Percentiles rank a stretch among this genome's conserved stretches.
Evolutionary conservation across 2,888 invertebrate genomes (phyloP).

Genomic region (Liposcelis brunnea): DNA sequence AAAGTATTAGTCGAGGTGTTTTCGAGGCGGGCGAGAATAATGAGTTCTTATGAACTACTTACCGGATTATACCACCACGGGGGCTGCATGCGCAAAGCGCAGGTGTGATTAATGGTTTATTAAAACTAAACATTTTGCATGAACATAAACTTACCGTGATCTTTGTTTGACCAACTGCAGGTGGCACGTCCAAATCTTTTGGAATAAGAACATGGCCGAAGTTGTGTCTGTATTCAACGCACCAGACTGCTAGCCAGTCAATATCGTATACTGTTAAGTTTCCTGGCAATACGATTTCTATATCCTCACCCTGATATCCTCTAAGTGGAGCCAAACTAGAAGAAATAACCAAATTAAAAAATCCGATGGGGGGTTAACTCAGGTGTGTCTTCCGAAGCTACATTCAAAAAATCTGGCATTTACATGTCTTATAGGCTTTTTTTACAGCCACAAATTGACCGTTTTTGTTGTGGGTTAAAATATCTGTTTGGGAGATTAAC

Average conservation of each 20-base stretch:
- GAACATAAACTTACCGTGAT: constrained; percentile 54
- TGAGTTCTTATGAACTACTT: constrained; percentile 35
- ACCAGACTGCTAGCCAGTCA: constrained; percentile 85
- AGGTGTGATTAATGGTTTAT: constrained; percentile 15
- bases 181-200: constrained; percentile 75
- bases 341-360: constrained; percentile 9
- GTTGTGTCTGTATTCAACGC: constrained; percentile 75
- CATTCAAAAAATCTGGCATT: no score
- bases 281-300: constrained; percentile 74
- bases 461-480: no score
- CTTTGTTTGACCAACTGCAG: constrained; percentile 77
- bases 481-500: no score
- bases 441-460: no score
- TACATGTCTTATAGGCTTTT: no score
- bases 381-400: no score
- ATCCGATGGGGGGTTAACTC: no score
- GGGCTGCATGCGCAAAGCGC: constrained; percentile 42
- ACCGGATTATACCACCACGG: constrained; percentile 89
- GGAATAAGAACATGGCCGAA: constrained; percentile 82
- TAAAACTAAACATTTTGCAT: constrained; percentile 12
- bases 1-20: constrained; percentile 8
- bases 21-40: constrained; percentile 8
- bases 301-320: constrained; percentile 80
- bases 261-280: constrained; percentile 75
- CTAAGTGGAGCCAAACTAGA: constrained; percentile 52